Percentiles rank a stretch among this genome's conserved stretches.
Evolutionary conservation across 2,797 vertebrate species (phyloP).

Genomic region (Melanotaenia maccullochi): DNA sequence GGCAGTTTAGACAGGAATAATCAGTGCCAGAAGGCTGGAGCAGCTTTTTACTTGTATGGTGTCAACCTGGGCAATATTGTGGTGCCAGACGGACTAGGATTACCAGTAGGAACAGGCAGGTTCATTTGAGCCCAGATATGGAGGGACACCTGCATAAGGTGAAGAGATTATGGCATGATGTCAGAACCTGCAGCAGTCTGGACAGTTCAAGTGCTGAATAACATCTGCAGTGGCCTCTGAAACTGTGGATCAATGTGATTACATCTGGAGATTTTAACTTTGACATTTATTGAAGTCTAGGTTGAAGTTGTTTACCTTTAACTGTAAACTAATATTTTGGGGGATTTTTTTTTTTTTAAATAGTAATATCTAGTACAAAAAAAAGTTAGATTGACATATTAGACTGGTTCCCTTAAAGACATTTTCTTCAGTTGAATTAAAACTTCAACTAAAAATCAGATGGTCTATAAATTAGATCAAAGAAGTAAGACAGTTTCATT

Average conservation of each 20-base stretch:
- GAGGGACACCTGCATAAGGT: constrained; percentile 62
- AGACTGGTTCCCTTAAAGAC: neutral
- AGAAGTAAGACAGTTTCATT: constrained; percentile 6
- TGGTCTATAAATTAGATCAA: neutral
- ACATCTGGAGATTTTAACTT: constrained; percentile 1
- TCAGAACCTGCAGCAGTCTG: constrained; percentile 43
- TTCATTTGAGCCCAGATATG: constrained; percentile 47
- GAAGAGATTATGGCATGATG: constrained; percentile 75
- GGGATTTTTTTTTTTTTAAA: neutral
- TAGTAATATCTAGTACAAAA: neutral
- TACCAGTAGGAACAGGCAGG: constrained; percentile 60
- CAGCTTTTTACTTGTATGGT: constrained; percentile 59
- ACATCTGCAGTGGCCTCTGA: constrained; percentile 34
- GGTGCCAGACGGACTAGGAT: constrained; percentile 79
- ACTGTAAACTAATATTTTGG: neutral
- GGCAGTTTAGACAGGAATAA: constrained; percentile 43
- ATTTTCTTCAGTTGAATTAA: neutral
- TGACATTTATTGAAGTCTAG: neutral
- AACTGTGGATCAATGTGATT: neutral
- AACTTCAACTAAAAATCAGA: constrained; percentile 1
- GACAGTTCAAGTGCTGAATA: constrained; percentile 41
- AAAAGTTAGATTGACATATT: neutral
- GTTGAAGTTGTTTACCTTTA: neutral
- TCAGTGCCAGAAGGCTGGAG: constrained; percentile 45
- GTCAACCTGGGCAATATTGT: constrained; percentile 72